Base-by-base conservation (phyloP, 2,888 invertebrate genomes). In the Sussaba pulchella region DNA sequence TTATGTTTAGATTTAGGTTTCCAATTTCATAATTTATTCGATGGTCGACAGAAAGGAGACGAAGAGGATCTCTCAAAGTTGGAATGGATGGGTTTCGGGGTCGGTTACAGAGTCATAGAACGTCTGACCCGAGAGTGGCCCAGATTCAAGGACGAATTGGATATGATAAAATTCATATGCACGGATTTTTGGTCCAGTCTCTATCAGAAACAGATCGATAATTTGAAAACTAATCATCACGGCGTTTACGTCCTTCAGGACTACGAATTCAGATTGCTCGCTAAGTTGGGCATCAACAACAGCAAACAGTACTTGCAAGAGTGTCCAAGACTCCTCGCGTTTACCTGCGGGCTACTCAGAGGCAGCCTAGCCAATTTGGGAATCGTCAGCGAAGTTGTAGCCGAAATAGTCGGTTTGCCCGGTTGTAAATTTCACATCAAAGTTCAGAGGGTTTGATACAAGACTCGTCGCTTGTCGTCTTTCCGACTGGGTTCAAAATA, bases 141-240 rank as follows among this genome's bases (percentile, higher is more conserved):
- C 0, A 94, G 99, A 61, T 99, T 99, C 89, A 98, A 98, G 93
- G 99, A 99, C 93, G 99, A 99, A 92, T 92, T 99, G 71, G 99
- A 99, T 88, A 98, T 97, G 36, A 97, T 99, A 94, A 99, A 99
- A 92, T 99, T 99, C 88, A 97, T 99, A 71, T 99, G 99, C 91
- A 99, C 99, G 73, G 99, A 99, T 90, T 99, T 99, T 91, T 99
- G 99, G 99, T 96, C 97, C n/a, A 96, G 97, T 45, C 95, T 99
- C 41, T 99, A 98, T 92, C 99, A 98, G 89, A 99, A 99, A 92
- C 99, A 99, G 93, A 98, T 99, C 73, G 99, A 99, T 91, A 99
- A 99, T 92, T 93, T 99, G 66, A 93, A 98, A 84, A 99, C 99
- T 24, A 99, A 99, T 92, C 99, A 99, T 92, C 97, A 99, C 93